These are phyloP conservation scores for Panthera leo DNA, from an alignment of 2,113 vertebrate species.

Conservation along the genomic window DNA sequence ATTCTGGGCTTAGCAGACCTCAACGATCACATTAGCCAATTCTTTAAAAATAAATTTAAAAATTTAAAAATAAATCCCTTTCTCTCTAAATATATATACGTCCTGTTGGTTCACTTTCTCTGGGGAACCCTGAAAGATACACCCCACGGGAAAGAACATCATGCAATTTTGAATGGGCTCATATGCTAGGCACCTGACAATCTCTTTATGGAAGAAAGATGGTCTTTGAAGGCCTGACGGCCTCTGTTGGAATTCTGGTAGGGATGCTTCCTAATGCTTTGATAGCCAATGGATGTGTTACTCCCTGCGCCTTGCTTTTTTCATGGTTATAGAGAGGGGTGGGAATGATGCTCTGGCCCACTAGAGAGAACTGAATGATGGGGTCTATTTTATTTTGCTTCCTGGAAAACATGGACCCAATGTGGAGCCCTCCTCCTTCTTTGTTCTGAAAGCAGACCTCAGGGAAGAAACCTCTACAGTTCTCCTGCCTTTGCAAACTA, in stretches of 20 bases:
- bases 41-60: background rate
- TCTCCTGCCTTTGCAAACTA: background rate
- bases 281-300: fast-evolving
- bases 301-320: background rate
- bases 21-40: background rate
- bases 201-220: background rate
- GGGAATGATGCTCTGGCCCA: background rate
- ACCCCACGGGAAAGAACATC: background rate
- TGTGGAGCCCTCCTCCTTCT: background rate
- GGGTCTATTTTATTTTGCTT: fast-evolving
- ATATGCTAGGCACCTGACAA: background rate
- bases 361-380: background rate
- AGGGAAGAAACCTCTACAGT: background rate
- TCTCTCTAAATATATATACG: background rate
- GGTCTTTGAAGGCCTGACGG: background rate
- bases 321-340: background rate
- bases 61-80: background rate
- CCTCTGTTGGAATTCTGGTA: background rate
- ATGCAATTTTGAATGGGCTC: background rate
- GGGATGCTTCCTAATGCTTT: background rate
- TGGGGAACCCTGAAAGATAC: background rate
- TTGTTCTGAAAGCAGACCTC: background rate
- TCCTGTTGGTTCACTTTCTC: background rate
- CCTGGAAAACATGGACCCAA: background rate
- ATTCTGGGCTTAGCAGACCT: background rate